These are phyloP conservation scores for Drosophila melanica DNA, from an alignment of 1,140 invertebrate genomes.

Conservation along the genomic window DNA sequence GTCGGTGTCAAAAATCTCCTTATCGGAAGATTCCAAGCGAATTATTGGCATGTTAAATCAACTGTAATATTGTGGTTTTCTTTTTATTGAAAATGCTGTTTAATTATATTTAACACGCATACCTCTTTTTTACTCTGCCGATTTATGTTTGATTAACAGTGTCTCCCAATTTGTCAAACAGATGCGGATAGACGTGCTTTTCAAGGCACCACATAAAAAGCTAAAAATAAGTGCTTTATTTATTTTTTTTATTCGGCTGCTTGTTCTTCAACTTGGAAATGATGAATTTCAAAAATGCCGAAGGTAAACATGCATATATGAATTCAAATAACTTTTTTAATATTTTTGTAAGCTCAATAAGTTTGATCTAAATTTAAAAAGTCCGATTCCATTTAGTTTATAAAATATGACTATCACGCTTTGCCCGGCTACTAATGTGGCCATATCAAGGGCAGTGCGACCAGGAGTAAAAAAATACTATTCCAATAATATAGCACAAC, in stretches of 20 bases:
- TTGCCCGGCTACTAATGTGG: slow-evolving; percentile 8
- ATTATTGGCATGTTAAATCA: slow-evolving; percentile 92
- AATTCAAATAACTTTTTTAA: too few species aligned
- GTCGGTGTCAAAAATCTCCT: slow-evolving; percentile 98
- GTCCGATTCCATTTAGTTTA: background rate
- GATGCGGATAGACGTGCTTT: slow-evolving; percentile 16
- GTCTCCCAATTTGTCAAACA: slow-evolving; percentile 21
- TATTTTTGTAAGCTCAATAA: too few species aligned
- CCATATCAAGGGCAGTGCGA: background rate
- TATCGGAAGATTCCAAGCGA: slow-evolving; percentile 95
- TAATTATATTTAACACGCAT: background rate
- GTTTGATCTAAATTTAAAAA: background rate
- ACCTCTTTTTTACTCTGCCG: background rate
- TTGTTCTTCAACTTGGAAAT: slow-evolving; percentile 3
- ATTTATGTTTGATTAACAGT: background rate
- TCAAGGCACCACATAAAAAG: slow-evolving; percentile 39
- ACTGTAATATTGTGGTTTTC: background rate
- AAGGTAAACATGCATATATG: too few species aligned
- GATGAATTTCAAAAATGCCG: background rate
- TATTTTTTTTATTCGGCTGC: slow-evolving; percentile 30
- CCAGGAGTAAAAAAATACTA: too few species aligned
- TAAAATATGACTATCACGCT: background rate
- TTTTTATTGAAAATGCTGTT: background rate
- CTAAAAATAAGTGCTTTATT: slow-evolving; percentile 48
- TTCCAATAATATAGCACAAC: too few species aligned